phyloP scores from a whole-genome alignment of 1,140 invertebrate genomes.

The Drosophila baimaii region DNA sequence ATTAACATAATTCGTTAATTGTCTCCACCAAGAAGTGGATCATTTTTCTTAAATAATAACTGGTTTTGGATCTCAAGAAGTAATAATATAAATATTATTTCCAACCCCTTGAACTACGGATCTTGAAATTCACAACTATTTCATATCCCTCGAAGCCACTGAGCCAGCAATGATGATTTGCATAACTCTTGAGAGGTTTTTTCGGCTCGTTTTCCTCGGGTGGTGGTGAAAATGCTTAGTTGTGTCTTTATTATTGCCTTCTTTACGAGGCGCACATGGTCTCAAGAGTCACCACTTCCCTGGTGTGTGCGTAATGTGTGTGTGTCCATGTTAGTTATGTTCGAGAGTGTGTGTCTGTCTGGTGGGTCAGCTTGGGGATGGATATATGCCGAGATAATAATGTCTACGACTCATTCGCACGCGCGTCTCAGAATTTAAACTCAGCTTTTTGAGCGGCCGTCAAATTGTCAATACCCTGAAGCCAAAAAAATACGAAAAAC shows the following conservation, averaged over 20 bases:
- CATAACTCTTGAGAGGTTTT: constrained; percentile 34
- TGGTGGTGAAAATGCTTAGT: constrained; percentile 46
- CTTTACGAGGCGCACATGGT: constrained; percentile 60
- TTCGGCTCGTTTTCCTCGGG: constrained; percentile 11
- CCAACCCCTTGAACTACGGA: no score
- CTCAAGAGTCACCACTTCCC: constrained; percentile 26
- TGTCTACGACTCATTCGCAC: constrained; percentile 51
- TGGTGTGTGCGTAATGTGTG: constrained; percentile 39
- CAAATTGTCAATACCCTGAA: constrained; percentile 20
- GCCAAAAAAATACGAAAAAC: neutral
- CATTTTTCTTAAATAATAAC: constrained; percentile 12
- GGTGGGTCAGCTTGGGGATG: constrained; percentile 18
- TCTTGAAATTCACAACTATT: neutral
- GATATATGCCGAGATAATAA: constrained; percentile 37
- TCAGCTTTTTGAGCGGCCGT: neutral
- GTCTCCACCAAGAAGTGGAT: neutral
- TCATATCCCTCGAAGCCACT: neutral
- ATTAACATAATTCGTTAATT: constrained; percentile 15
- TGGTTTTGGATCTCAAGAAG: constrained; percentile 1
- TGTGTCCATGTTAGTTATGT: constrained; percentile 9
- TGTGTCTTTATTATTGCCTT: constrained; percentile 51
- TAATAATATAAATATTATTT: neutral
- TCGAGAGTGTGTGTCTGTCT: constrained; percentile 3
- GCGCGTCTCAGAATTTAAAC: constrained; percentile 26
- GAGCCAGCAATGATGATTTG: constrained; percentile 43